A percentile compares a stretch with the other conserved stretches of the same genome.
Evolutionary conservation across 2,888 invertebrate genomes (phyloP).

Genomic region (Drosophila kuntzei): DNA sequence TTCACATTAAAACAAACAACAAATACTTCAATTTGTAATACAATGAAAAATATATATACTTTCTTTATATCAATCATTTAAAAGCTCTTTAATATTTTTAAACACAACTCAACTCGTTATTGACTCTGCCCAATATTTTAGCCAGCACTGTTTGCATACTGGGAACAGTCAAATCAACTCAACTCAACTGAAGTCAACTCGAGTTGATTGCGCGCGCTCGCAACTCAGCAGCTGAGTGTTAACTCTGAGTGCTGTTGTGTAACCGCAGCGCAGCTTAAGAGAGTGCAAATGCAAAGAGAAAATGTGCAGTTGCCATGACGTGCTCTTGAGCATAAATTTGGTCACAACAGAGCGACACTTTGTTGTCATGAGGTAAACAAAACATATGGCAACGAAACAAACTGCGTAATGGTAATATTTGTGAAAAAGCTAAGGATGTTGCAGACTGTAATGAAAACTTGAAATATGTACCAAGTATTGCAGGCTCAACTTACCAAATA

Average conservation of each 20-base stretch:
- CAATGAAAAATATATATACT: not conserved
- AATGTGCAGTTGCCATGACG: not conserved
- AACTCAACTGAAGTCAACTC: conserved; percentile 25
- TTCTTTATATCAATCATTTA: too few species aligned
- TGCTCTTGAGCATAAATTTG: conserved; percentile 2
- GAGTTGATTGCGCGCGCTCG: conserved; percentile 12
- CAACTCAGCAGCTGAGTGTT: conserved; percentile 4
- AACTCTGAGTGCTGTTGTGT: not conserved
- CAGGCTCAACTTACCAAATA: not conserved
- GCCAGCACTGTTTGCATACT: conserved; percentile 49
- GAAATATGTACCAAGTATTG: not conserved
- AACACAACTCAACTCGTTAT: not conserved
- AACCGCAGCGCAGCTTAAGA: not conserved
- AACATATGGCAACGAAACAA: conserved; percentile 46
- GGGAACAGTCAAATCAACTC: conserved; percentile 50
- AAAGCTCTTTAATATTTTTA: too few species aligned
- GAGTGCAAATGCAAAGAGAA: conserved; percentile 1
- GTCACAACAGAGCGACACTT: conserved; percentile 2
- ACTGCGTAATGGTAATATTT: conserved; percentile 9
- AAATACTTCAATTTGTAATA: too few species aligned
- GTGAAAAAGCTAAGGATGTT: not conserved
- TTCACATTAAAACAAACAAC: not conserved
- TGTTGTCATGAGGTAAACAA: conserved; percentile 52
- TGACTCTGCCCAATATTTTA: conserved; percentile 1
- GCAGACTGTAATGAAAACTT: not conserved